Base-by-base conservation (phyloP, 2,113 vertebrate species). In the Mystacornis crossleyi region DNA sequence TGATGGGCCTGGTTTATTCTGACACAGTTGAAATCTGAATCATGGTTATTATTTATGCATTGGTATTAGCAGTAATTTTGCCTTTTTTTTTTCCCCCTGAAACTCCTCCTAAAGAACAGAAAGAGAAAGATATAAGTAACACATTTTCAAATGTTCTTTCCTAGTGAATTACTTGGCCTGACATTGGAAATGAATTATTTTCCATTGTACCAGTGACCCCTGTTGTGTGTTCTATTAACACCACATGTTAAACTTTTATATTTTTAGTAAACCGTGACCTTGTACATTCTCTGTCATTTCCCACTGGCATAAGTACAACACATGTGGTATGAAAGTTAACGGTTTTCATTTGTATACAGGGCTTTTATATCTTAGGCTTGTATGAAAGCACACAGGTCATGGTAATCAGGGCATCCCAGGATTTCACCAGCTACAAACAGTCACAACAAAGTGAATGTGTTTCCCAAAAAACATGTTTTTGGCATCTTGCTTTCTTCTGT, bases 191-290 rank as follows among this genome's bases (percentile, higher is more conserved):
- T 80, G 95, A 95, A 93, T 94, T 90, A 91, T 97, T 97, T 98
- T 92, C 97, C 91, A 91, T 96, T 92, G 85, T 93, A 64, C 95
- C 74, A 64, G 93, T 97, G 97, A 97, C 97, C 95, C 97, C 95
- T 86, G 96, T 95, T 95, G 97, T 96, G 97, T 97, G 95, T 98
- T 97, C 97, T 96, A 97, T 98, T 97, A 98, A 93, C 96, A 97
- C 97, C 97, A 97, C 96, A 97, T 97, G 96, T 96, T 93, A 85
- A 96, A 74, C 73, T 83, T 95, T 96, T 96, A 96, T 95, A 96
- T 95, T 97, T 98, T 96, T 96, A 97, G 97, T 93, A 93, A 97
- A 92, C 94, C 89, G 69, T 97, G 97, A 97, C 97, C 96, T 97
- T 93, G 96, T 91, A 85, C 91, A 94, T 95, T 96, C 94, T 85